These are phyloP conservation scores for Caenorhabditis sp. DNA, from an alignment of 2,888 invertebrate genomes.

Conservation along the genomic window DNA sequence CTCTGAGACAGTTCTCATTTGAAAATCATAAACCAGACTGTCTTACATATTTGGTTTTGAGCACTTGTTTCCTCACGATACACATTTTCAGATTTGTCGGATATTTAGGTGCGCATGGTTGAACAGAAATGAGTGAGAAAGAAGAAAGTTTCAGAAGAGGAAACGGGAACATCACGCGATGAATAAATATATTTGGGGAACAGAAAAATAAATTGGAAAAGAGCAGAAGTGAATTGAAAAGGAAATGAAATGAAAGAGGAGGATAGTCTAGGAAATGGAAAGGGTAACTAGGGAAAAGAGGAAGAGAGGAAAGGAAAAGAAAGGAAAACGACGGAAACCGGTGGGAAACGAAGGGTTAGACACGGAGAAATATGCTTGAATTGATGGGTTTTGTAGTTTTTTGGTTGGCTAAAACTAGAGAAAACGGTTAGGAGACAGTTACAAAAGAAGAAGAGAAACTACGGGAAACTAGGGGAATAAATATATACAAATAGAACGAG, in stretches of 20 bases:
- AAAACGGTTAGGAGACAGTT: not conserved
- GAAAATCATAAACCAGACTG: not conserved
- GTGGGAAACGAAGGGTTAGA: slow-evolving; percentile 43
- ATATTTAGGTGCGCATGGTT: slow-evolving; percentile 33
- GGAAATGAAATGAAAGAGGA: slow-evolving; percentile 9
- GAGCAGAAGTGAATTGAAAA: slow-evolving; percentile 14
- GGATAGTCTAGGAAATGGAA: slow-evolving; percentile 14
- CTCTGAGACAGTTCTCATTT: slow-evolving; percentile 18
- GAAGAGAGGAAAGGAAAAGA: slow-evolving; percentile 15
- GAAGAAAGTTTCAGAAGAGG: slow-evolving; percentile 8
- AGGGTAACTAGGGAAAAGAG: slow-evolving; percentile 12
- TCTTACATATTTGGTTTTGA: slow-evolving; percentile 45
- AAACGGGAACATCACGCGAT: slow-evolving; percentile 1
- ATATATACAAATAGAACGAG: slow-evolving; percentile 60
- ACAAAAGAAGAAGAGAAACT: slow-evolving; percentile 22
- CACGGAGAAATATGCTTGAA: slow-evolving; percentile 37
- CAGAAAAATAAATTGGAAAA: not conserved
- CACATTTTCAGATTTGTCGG: slow-evolving; percentile 36
- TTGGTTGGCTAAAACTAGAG: slow-evolving; percentile 13
- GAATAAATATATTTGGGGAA: slow-evolving; percentile 4
- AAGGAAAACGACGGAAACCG: slow-evolving; percentile 32
- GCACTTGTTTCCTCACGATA: slow-evolving; percentile 45
- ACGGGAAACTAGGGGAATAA: slow-evolving; percentile 35
- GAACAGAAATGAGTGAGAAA: slow-evolving; percentile 17
- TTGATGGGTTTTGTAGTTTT: slow-evolving; percentile 19